Base-by-base conservation (phyloP, 2,113 vertebrate species). In the Tringa solitaria region DNA sequence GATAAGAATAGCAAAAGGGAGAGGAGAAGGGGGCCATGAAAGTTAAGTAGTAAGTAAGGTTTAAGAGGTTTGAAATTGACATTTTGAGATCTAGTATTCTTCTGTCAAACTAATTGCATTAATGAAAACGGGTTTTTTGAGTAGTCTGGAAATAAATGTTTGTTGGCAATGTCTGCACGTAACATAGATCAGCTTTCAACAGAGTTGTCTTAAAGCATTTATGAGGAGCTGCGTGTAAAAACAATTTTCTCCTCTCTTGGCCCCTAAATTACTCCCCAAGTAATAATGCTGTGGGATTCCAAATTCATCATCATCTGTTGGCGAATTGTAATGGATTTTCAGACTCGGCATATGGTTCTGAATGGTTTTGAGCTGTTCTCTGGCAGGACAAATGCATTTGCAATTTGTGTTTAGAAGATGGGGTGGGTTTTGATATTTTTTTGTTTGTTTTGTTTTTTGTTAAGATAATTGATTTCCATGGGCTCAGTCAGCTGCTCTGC, bases 221-320 rank as follows among this genome's bases (percentile, higher is more conserved):
- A 46, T 65, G 64, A 70, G 61, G 80, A 86, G 33, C 50, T 92
- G 39, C 1, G 0, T 83, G 41, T 90, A 41, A 77, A 91, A 91
- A 46, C 27, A 72, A 11, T 86, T 83, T 77, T 78, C 46, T 83
- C 45, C 50, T 80, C 45, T 76, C 30, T 75, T 94, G 80, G 80
- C 80, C 56, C 26, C 60, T 77, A 75, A 70, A 37, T 87, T 67
- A 39, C 56, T 81, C 19, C 23, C 22, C 15, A 76, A 90, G 57
- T 92, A 89, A 65, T 50, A 63, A 12, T 74, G 20, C 32, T 0
- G 0, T 45, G 35, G 45, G 33, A 5, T 85, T 96, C 60, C 85
- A 94, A 96, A 90, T 87, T 69, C 51, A 14, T 97, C 63, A 68
- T 93, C n/a, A 50, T 93, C 43, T 92, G 12, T 27, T 96, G 90